Evolutionary conservation across 2,797 vertebrate genomes (phyloP).

Genomic region (Ctenosaura bakeri): DNA sequence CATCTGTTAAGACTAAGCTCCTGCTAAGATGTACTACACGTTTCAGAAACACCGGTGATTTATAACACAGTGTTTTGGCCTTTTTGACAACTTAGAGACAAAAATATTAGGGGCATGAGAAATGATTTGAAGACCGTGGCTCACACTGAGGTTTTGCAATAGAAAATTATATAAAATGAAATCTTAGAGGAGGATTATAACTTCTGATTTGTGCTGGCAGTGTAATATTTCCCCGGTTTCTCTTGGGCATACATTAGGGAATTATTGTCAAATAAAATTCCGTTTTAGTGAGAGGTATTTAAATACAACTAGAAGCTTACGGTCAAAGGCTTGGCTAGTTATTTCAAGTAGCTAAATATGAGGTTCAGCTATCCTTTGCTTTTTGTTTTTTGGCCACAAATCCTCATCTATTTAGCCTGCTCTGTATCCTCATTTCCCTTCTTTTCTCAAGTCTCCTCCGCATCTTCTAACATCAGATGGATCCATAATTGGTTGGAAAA

Average conservation of each 20-base stretch:
- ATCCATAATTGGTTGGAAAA: no score
- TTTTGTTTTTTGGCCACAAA: neutral
- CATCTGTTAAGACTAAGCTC: conserved; percentile 29
- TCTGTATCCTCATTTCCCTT: neutral
- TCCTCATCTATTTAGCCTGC: neutral
- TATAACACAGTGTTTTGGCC: neutral
- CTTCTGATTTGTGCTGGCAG: conserved; percentile 7
- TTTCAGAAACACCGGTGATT: neutral
- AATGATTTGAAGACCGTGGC: neutral
- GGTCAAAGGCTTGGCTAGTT: neutral
- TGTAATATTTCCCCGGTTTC: conserved; percentile 19
- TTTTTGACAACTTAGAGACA: conserved; percentile 27
- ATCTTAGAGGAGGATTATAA: neutral
- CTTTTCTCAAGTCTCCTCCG: no score
- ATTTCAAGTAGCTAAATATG: neutral
- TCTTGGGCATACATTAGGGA: neutral
- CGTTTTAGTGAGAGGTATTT: conserved; percentile 12
- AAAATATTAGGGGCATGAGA: conserved; percentile 13
- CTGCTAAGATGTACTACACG: neutral
- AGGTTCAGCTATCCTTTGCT: neutral
- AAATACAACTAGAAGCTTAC: neutral
- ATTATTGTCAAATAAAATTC: conserved; percentile 12
- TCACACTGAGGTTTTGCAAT: conserved; percentile 8
- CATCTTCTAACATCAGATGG: no score
- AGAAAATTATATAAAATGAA: conserved; percentile 18